These are phyloP conservation scores for Cuculus canorus DNA, from an alignment of 2,797 vertebrate species.

Conservation along the genomic window DNA sequence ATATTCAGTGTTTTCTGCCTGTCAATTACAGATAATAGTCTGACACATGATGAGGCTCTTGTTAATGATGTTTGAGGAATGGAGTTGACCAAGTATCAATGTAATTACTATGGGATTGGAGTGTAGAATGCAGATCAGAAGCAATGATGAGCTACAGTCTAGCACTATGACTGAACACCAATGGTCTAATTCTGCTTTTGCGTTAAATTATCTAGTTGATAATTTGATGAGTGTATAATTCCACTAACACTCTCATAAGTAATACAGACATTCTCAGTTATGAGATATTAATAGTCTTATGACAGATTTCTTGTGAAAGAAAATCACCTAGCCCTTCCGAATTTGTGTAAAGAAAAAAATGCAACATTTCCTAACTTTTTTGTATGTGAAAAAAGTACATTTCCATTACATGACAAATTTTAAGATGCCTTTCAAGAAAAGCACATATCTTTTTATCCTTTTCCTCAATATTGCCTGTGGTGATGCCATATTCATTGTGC, in stretches of 20 bases:
- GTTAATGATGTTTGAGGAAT: neutral
- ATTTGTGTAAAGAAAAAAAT: no score
- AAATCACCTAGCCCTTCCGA: neutral
- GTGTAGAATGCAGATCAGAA: neutral
- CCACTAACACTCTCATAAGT: neutral
- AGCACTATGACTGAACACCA: neutral
- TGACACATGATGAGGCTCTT: fast-evolving
- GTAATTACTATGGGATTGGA: neutral
- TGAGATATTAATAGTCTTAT: neutral
- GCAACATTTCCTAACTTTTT: no score
- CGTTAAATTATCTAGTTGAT: neutral
- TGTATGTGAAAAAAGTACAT: neutral
- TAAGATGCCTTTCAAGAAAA: neutral
- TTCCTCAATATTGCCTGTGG: neutral
- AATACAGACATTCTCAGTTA: neutral
- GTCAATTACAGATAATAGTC: neutral
- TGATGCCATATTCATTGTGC: neutral
- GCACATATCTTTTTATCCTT: neutral
- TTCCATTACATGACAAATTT: neutral
- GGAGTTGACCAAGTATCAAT: neutral
- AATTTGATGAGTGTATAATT: neutral
- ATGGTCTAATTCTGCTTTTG: neutral
- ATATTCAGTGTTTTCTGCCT: neutral
- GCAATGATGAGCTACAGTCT: neutral
- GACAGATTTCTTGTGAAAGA: neutral